Evolutionary conservation across 2,888 invertebrate species (phyloP).

Genomic region (Andrena flavipes): DNA sequence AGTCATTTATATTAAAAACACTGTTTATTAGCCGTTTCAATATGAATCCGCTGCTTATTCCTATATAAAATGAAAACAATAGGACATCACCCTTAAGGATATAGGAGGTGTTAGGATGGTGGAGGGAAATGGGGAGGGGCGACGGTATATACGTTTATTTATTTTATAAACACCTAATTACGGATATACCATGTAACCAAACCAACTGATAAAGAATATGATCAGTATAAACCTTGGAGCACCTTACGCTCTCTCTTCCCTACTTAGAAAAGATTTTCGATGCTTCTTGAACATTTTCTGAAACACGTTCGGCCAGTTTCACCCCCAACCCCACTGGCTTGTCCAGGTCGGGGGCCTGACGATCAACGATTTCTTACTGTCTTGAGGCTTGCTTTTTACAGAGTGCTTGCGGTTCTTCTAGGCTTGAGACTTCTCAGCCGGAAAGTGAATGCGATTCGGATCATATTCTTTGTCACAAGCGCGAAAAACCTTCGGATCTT

Average conservation of each 20-base stretch:
- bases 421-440: slow-evolving; percentile 82
- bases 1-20: slow-evolving; percentile 54
- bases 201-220: slow-evolving; percentile 84
- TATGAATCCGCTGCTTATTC: slow-evolving; percentile 59
- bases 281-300: slow-evolving; percentile 77
- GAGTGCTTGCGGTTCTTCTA: slow-evolving; percentile 76
- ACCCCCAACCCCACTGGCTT: slow-evolving; percentile 76
- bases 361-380: slow-evolving; percentile 76
- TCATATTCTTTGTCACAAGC: slow-evolving; percentile 85
- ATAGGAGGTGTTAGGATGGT: slow-evolving; percentile 80
- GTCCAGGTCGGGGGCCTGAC: slow-evolving; percentile 78
- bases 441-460: slow-evolving; percentile 82
- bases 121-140: slow-evolving; percentile 76
- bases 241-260: slow-evolving; percentile 75
- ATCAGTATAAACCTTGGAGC: slow-evolving; percentile 81
- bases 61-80: slow-evolving; percentile 65
- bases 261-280: slow-evolving; percentile 75
- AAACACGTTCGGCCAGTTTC: slow-evolving; percentile 76
- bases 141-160: slow-evolving; percentile 69
- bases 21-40: slow-evolving; percentile 61
- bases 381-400: slow-evolving; percentile 72
- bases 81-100: slow-evolving; percentile 54
- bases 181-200: slow-evolving; percentile 65
- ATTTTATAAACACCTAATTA: slow-evolving; percentile 66
- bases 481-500: slow-evolving; percentile 83